phyloP scores from a whole-genome alignment of 2,797 vertebrate species.

The Astyanax mexicanus region DNA sequence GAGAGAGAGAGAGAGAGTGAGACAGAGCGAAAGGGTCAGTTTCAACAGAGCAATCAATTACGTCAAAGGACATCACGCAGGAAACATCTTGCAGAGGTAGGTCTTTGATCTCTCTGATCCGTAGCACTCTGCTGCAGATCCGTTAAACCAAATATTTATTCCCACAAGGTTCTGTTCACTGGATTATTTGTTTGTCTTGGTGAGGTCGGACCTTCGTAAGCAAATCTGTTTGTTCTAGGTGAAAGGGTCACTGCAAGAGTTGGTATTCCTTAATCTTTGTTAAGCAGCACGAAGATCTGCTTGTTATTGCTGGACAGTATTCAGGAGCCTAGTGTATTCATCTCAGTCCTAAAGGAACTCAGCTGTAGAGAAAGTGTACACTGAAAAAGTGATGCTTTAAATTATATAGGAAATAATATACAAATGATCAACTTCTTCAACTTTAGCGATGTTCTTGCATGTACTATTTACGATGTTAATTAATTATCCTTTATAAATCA shows the following conservation, averaged over 20 bases:
- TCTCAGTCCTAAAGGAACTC: background rate
- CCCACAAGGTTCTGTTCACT: background rate
- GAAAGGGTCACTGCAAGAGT: conserved; percentile 31
- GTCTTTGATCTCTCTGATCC: conserved; percentile 34
- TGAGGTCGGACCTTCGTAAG: conserved; percentile 23
- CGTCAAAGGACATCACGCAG: background rate
- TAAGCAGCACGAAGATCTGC: background rate
- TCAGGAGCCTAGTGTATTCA: background rate
- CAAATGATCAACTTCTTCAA: too few species aligned
- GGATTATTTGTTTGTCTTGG: conserved; percentile 30
- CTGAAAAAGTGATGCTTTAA: too few species aligned
- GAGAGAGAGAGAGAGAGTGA: background rate
- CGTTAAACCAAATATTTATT: conserved; percentile 41
- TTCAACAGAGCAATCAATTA: conserved; percentile 6
- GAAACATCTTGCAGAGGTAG: conserved; percentile 19
- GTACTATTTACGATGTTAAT: too few species aligned
- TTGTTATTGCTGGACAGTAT: conserved; percentile 19
- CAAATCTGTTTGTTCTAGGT: conserved; percentile 14
- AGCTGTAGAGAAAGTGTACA: background rate
- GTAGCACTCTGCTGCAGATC: conserved; percentile 7
- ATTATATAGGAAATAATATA: too few species aligned
- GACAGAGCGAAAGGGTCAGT: conserved; percentile 24
- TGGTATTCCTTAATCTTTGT: conserved; percentile 8
- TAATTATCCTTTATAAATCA: too few species aligned
- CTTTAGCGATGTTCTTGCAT: too few species aligned